Evolutionary conservation across 2,888 invertebrate genomes (phyloP), one percentile per base, ranked within the genome.

Genomic region (Nymphalis urticae): DNA sequence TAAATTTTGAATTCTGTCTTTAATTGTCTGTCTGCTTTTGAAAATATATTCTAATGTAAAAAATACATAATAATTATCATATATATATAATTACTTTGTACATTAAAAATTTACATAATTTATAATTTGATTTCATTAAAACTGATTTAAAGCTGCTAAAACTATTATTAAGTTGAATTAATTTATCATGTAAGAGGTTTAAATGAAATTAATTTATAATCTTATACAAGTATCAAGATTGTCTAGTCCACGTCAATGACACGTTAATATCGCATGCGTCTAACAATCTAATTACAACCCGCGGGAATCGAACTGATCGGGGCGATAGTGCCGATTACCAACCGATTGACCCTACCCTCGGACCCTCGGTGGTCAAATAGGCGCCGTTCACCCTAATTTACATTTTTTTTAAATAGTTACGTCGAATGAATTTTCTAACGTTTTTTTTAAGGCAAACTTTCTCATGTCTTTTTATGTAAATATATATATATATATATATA

Each of bases 221-320:
- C 16, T 54, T 32, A 17, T 85, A 82, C 73, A 84, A 87, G 76
- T 80, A 87, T 81, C 89, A 89, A 90, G 72, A 79, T 73, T 3
- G 1, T 24, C 62, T 17, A 5, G 17, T 58, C 76, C 56, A 9
- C 63, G 6, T 73, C 80, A 79, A 82, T 84, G 83, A 87, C 89
- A 88, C 85, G 83, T 87, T 84, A 82, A 84, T 89, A 90, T 92
- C 82, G 92, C 92, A 92, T 90, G 92, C 86, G 80, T 87, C 89
- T 90, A 92, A 92, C 92, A 92, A 90, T 91, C 89, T 92, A 92
- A 91, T 92, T 91, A 89, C 89, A 82, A 82, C 89, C 86, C 88
- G 74, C 86, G 92, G 91, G 92, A 91, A 92, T 91, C 92, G 92
- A 92, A 92, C 89, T 77, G 92, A 91, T 90, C 87, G 85, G 74